Conservation (phyloP, 2,888 invertebrate species). For the Gonocerus acuteangulatus region DNA sequence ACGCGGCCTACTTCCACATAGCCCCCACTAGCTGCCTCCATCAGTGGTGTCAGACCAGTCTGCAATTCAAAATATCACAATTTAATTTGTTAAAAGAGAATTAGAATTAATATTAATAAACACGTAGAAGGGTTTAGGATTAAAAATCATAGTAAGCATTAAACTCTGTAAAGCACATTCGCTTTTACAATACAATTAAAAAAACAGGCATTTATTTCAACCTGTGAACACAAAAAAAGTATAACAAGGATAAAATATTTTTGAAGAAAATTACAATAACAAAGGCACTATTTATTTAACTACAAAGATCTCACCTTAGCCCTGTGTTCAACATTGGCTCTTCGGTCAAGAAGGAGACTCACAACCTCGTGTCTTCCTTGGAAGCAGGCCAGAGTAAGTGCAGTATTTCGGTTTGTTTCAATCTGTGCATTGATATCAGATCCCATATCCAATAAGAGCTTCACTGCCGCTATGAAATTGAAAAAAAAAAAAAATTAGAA, state of each 20-base stretch:
- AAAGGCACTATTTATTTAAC: too few relatives aligned
- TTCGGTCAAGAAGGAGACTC: conserved; percentile 85
- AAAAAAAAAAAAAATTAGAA: conserved; percentile 35
- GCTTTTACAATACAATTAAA: too few relatives aligned
- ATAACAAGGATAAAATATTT: too few relatives aligned
- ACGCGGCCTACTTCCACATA: conserved; percentile 97
- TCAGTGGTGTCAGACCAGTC: conserved; percentile 95
- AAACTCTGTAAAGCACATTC: neutral
- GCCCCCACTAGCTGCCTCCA: conserved; percentile 99
- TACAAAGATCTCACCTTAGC: conserved; percentile 61
- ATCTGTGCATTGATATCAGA: conserved; percentile 99
- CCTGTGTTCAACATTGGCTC: conserved; percentile 97
- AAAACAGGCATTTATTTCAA: too few relatives aligned
- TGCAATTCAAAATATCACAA: conserved; percentile 41
- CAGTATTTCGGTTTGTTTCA: conserved; percentile 98
- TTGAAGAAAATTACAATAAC: too few relatives aligned
- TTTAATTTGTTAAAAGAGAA: too few relatives aligned
- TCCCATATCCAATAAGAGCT: conserved; percentile 90
- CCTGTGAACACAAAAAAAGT: too few relatives aligned
- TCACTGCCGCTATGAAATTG: conserved; percentile 81
- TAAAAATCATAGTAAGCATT: neutral
- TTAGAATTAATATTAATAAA: too few relatives aligned
- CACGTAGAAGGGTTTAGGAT: neutral
- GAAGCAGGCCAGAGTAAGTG: conserved; percentile 95
- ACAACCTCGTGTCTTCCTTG: conserved; percentile 99